Percentiles rank a stretch among this genome's conserved stretches.
phyloP scores from a whole-genome alignment of 2,888 invertebrate genomes.

The Drosophila robusta region DNA sequence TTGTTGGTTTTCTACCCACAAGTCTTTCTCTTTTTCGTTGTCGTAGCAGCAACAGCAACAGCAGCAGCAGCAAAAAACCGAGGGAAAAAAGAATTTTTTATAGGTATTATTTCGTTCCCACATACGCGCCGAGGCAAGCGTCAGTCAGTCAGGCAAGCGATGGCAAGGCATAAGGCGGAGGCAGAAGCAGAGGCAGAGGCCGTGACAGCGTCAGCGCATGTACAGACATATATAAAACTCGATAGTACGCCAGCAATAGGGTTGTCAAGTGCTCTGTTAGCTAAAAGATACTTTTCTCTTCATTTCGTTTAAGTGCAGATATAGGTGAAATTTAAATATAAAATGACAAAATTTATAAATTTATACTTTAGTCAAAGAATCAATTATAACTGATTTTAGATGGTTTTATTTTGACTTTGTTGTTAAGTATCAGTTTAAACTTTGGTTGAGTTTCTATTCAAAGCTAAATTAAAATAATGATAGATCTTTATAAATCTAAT shows the following conservation, averaged over 20 bases:
- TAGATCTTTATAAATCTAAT: too few relatives aligned
- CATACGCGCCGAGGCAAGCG: conserved; percentile 77
- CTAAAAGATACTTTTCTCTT: not conserved
- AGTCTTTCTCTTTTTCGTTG: conserved; percentile 83
- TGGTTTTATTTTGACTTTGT: too few relatives aligned
- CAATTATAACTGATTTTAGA: too few relatives aligned
- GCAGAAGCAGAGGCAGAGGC: conserved; percentile 68
- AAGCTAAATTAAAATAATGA: too few relatives aligned
- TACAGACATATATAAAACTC: conserved; percentile 73
- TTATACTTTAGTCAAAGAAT: too few relatives aligned
- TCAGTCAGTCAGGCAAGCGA: conserved; percentile 66
- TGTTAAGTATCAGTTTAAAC: too few relatives aligned
- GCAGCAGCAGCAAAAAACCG: conserved; percentile 50
- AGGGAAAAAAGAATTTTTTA: conserved; percentile 59
- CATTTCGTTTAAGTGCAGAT: not conserved
- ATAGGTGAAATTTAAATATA: too few relatives aligned
- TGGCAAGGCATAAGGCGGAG: conserved; percentile 46
- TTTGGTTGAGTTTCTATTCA: too few relatives aligned
- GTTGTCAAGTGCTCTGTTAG: conserved; percentile 51
- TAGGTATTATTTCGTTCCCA: conserved; percentile 82
- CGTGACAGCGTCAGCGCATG: conserved; percentile 78
- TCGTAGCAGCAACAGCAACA: conserved; percentile 55
- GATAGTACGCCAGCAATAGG: conserved; percentile 66
- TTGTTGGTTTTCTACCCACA: conserved; percentile 83
- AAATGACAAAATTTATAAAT: too few relatives aligned